Percentiles rank a stretch among this genome's conserved stretches.
These are phyloP conservation scores for Cirrhinus molitorella DNA, from an alignment of 2,797 vertebrate genomes.

Conservation along the genomic window DNA sequence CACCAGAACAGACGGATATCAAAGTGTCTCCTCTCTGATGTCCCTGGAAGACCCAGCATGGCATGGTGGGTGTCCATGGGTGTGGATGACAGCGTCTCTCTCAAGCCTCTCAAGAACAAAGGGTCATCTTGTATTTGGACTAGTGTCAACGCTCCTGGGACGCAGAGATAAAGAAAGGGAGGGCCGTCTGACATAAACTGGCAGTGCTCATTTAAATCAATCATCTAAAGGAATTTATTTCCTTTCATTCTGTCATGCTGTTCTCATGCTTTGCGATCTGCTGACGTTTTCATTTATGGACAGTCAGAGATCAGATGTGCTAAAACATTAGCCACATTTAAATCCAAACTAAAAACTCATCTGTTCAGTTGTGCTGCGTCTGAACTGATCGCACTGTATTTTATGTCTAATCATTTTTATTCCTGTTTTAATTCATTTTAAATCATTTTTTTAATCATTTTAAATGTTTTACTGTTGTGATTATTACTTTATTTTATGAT, in stretches of 20 bases:
- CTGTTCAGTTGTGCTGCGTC: too few relatives aligned
- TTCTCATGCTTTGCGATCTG: neutral
- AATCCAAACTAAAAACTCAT: too few relatives aligned
- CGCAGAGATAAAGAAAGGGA: constrained; percentile 17
- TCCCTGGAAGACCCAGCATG: constrained; percentile 40
- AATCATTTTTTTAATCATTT: too few relatives aligned
- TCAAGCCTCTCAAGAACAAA: constrained; percentile 47
- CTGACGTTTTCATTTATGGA: neutral
- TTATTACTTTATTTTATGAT: too few relatives aligned
- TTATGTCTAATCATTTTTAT: too few relatives aligned
- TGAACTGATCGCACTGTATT: too few relatives aligned
- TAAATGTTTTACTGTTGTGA: too few relatives aligned
- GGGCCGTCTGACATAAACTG: constrained; percentile 14
- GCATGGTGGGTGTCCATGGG: constrained; percentile 66
- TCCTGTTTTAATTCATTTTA: too few relatives aligned
- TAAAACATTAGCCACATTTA: too few relatives aligned
- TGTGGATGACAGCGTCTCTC: constrained; percentile 44
- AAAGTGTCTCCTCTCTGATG: constrained; percentile 46
- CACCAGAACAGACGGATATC: constrained; percentile 30
- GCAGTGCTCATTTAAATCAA: constrained; percentile 32
- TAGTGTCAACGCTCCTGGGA: constrained; percentile 48
- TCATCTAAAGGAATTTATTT: neutral
- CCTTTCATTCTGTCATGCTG: neutral
- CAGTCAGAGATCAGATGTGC: too few relatives aligned
- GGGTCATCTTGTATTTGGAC: constrained; percentile 62